phyloP scores from a whole-genome alignment of 2,113 vertebrate genomes.

The Sorex fumeus region DNA sequence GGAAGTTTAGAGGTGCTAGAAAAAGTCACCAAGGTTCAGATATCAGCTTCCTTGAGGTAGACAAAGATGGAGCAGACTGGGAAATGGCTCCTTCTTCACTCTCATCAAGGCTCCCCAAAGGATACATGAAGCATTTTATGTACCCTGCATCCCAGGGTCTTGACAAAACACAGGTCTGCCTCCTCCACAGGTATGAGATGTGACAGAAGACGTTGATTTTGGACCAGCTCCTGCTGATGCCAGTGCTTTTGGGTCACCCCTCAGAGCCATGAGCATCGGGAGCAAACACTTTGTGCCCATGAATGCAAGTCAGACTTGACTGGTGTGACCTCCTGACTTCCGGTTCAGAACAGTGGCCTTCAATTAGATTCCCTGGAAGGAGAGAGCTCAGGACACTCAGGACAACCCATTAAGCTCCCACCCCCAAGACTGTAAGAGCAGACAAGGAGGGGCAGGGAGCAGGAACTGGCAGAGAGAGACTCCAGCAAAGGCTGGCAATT shows the following conservation, averaged over 20 bases:
- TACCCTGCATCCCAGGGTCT: too few species aligned
- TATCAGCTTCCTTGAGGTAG: slow-evolving; percentile 45
- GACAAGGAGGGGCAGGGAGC: slow-evolving; percentile 4
- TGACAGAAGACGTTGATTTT: not conserved
- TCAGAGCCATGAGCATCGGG: not conserved
- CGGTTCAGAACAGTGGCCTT: not conserved
- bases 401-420: not conserved
- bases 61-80: slow-evolving; percentile 52
- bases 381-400: not conserved
- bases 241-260: not conserved
- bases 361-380: slow-evolving; percentile 1
- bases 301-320: not conserved
- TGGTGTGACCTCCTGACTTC: not conserved
- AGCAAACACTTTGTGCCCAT: not conserved
- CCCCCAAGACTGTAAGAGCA: not conserved
- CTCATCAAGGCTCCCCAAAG: slow-evolving; percentile 29
- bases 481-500: not conserved
- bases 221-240: not conserved
- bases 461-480: not conserved
- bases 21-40: not conserved
- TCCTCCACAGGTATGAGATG: not conserved
- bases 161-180: not conserved
- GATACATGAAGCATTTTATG: too few species aligned
- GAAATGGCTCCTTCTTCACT: slow-evolving; percentile 41
- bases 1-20: slow-evolving; percentile 4